Evolutionary conservation across 2,888 invertebrate genomes (phyloP).

Genomic region (Ichneumoninae sp.): DNA sequence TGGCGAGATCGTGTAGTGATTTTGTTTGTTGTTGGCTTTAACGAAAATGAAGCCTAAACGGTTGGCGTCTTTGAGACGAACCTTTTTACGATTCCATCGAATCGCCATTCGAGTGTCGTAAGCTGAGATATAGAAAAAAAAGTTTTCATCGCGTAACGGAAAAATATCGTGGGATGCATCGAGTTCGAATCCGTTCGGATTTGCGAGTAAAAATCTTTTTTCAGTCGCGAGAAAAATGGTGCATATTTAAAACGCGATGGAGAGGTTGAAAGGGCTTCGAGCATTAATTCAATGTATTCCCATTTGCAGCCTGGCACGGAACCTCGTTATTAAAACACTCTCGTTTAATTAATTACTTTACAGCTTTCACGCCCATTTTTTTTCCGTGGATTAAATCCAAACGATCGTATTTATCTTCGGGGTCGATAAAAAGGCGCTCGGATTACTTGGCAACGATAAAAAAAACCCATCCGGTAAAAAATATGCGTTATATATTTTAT

Average conservation of each 20-base stretch:
- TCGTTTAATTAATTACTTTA: slow-evolving; percentile 41
- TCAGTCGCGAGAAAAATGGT: neutral
- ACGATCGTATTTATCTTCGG: slow-evolving; percentile 33
- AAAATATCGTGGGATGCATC: slow-evolving; percentile 2
- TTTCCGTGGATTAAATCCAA: slow-evolving; percentile 24
- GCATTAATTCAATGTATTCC: slow-evolving; percentile 28
- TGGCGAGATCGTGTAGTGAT: slow-evolving; percentile 11
- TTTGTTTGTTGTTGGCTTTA: neutral
- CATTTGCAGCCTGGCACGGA: slow-evolving; percentile 19
- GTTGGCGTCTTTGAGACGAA: slow-evolving; percentile 10
- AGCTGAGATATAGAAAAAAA: slow-evolving; percentile 5
- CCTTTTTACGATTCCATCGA: slow-evolving; percentile 41
- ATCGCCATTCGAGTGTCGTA: slow-evolving; percentile 32
- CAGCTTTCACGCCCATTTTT: slow-evolving; percentile 35
- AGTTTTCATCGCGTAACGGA: slow-evolving; percentile 31
- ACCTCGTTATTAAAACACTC: slow-evolving; percentile 43
- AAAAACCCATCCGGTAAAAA: neutral
- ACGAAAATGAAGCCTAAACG: neutral
- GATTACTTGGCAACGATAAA: slow-evolving; percentile 12
- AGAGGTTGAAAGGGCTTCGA: slow-evolving; percentile 6
- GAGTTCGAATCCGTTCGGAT: slow-evolving; percentile 10
- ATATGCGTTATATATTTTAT: no score
- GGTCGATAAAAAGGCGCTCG: neutral
- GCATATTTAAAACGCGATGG: neutral
- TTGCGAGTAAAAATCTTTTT: neutral